These are phyloP conservation scores for Ophiodon elongatus DNA, from an alignment of 2,113 vertebrate species.

Conservation along the genomic window DNA sequence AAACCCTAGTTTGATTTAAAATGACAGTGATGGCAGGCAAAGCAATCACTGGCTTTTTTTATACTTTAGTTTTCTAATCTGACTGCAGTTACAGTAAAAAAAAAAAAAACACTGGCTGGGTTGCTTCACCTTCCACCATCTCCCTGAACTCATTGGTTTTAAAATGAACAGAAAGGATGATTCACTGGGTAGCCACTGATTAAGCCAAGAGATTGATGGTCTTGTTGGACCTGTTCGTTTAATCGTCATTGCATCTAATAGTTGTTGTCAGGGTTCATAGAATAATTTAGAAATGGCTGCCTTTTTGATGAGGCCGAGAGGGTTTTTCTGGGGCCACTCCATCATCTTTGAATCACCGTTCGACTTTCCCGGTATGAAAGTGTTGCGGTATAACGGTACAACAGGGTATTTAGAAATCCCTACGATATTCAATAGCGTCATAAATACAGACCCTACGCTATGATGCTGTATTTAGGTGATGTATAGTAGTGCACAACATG, in stretches of 20 bases:
- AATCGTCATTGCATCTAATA: constrained; percentile 23
- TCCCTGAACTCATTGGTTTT: constrained; percentile 3
- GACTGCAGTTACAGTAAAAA: background rate
- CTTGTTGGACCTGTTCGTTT: constrained; percentile 6
- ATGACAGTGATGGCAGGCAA: constrained; percentile 45
- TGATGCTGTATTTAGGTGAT: background rate
- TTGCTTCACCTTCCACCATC: constrained; percentile 7
- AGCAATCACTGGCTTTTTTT: constrained; percentile 58
- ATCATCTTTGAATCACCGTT: constrained; percentile 1
- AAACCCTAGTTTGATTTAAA: constrained; percentile 50
- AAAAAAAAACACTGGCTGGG: background rate
- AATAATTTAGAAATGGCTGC: background rate
- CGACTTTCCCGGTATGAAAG: background rate
- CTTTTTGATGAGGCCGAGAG: constrained; percentile 19
- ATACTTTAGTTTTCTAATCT: constrained; percentile 54
- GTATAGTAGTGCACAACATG: background rate
- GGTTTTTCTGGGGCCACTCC: background rate
- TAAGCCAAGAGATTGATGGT: constrained; percentile 29
- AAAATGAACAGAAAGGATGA: constrained; percentile 27
- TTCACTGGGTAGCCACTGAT: constrained; percentile 9
- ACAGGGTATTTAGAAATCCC: background rate
- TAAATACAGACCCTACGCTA: background rate
- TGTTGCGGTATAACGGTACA: background rate
- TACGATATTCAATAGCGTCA: background rate
- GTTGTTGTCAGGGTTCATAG: constrained; percentile 27